Evolutionary conservation across 2,888 invertebrate genomes (phyloP), one percentile per base, ranked within the genome.

Genomic region (Parnassius glacialis): DNA sequence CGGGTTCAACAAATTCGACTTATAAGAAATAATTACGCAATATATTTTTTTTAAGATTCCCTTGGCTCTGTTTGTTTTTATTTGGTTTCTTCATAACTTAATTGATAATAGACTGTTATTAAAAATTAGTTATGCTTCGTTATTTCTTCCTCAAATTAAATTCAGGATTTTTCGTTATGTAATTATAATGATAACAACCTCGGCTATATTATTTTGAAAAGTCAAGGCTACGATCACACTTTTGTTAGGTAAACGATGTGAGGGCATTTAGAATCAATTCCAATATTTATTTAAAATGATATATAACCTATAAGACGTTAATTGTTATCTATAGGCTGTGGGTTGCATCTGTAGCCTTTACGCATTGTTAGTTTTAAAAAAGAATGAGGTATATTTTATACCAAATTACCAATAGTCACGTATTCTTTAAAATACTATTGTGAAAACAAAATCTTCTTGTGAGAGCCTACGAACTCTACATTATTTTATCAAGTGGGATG

Each of bases 181-280:
- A 75, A 67, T 72, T 72, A 78, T 82, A 79, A 81, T 74, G 67
- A 67, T 60, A 50, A 53, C 71, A 78, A 74, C 85, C 83, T 85
- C 79, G 81, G 68, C 68, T 70, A 65, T 69, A 75, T 73, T 68
- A 57, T 69, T 70, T 71, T 48, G 70, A 85, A n/a, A n/a, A n/a
- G n/a, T n/a, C n/a, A n/a, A n/a, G n/a, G n/a, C n/a, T n/a, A n/a
- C n/a, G n/a, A n/a, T n/a, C n/a, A n/a, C n/a, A n/a, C n/a, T n/a
- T n/a, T n/a, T n/a, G n/a, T n/a, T n/a, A n/a, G n/a, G n/a, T n/a
- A n/a, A 79, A 75, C 42, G 52, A 43, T 48, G 52, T 13, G 55
- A 43, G 45, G 63, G 64, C 63, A 60, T 61, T 43, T 43, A 43
- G 7, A 10, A 12, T 16, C 58, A 42, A 55, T 64, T 52, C 48